These are phyloP conservation scores for Helostoma temminkii DNA, from an alignment of 2,797 vertebrate species.

Conservation along the genomic window DNA sequence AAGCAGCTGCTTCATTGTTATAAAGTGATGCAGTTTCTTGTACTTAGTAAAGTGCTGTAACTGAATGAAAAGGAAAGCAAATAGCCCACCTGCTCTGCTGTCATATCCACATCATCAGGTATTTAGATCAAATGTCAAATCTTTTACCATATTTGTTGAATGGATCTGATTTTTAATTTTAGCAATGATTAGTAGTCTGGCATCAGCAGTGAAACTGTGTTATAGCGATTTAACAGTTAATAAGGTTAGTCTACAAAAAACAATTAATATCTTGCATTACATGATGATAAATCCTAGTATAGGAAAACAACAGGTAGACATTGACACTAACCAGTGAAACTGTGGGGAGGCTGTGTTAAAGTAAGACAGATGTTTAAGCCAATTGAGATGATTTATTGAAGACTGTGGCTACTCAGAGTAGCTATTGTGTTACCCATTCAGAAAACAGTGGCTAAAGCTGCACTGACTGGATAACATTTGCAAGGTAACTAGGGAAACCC, in stretches of 20 bases:
- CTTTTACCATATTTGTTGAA: background rate
- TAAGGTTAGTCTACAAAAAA: background rate
- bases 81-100: background rate
- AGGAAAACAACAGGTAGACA: background rate
- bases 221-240: background rate
- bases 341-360: background rate
- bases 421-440: background rate
- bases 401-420: background rate
- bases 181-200: background rate
- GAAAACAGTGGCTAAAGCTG: constrained; percentile 3
- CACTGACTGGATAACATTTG: constrained; percentile 1
- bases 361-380: constrained; percentile 3
- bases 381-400: background rate
- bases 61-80: background rate
- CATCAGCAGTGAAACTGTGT: background rate
- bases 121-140: background rate
- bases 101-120: no score
- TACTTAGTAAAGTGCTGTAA: background rate
- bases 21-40: background rate
- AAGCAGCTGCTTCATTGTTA: background rate
- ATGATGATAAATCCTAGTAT: background rate
- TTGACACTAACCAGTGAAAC: background rate
- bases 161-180: background rate
- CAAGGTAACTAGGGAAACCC: background rate
- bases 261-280: background rate